Conservation (phyloP, 2,888 invertebrate genomes). For the Acanthosepion esculentum region DNA sequence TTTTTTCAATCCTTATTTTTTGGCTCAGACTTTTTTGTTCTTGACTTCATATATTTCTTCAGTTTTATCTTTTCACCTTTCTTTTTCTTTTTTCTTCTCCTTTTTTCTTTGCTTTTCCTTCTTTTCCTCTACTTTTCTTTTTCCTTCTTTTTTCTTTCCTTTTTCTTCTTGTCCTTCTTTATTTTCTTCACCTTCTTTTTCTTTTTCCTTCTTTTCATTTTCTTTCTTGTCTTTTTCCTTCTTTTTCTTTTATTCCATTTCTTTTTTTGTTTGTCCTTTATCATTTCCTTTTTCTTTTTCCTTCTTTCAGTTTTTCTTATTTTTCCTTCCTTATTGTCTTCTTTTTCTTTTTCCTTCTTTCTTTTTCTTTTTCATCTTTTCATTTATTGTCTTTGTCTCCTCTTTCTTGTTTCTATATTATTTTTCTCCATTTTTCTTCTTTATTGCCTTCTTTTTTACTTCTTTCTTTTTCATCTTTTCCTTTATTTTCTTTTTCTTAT, state of each 20-base stretch:
- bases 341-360: neutral
- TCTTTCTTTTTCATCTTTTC: neutral
- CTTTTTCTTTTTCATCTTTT: neutral
- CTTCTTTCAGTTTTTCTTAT: neutral
- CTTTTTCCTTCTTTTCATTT: neutral
- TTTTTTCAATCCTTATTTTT: neutral
- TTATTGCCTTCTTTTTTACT: neutral
- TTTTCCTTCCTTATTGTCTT: neutral
- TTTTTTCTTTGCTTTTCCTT: no score
- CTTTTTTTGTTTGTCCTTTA: no score
- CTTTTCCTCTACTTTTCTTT: neutral
- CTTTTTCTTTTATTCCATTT: neutral
- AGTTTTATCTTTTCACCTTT: neutral
- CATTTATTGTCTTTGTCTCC: no score
- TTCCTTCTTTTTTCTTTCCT: neutral
- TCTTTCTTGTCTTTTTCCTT: no score
- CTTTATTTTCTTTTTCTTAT: neutral
- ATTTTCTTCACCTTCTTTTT: neutral
- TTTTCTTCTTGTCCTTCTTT: neutral
- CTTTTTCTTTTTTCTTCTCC: no score
- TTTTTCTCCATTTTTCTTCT: no score
- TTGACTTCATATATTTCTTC: neutral
- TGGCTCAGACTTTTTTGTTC: neutral
- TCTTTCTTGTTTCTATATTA: no score
- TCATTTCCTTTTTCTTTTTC: neutral